Evolutionary conservation across 2,113 vertebrate genomes (phyloP), one percentile per base, ranked within the genome.

Genomic region (Eulemur macaco): DNA sequence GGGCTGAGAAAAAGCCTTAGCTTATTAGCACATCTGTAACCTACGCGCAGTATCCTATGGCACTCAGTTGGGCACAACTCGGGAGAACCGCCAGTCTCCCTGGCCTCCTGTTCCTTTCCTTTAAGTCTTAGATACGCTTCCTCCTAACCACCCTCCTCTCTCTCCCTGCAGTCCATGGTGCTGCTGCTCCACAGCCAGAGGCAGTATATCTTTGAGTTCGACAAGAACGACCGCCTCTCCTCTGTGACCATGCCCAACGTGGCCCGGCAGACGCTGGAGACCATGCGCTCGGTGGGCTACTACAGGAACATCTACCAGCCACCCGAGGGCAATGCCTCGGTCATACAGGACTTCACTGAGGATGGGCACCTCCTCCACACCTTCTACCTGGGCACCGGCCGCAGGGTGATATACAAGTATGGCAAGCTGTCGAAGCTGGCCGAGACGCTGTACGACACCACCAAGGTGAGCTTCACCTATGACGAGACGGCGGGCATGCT

Each of bases 231-330:
- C 96, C 99, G 99, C 0, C 98, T 99, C 7, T 99, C 99, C 4
- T 99, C 99, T 0, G 99, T 99, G 97, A 99, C 99, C 5, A 99
- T 99, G 99, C 99, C 99, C 97, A 99, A 99, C 0, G 99, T 99
- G 94, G 99, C 99, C 37, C 99, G 99, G 21, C 99, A 99, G 98
- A 99, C 99, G 0, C 97, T 99, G 82, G 99, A 99, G 98, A 99
- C 99, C 84, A 99, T 99, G 50, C 99, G 99, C 93, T 99, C 99
- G 8, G 98, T 99, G 31, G 99, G 99, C 52, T 99, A 99, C 98
- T 99, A 99, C 98, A 98, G 99, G 89, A 99, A 99, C 98, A 99
- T 99, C 96, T 99, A 99, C 98, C 98, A 98, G 42, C 99, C 99
- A 1, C 99, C 99, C 0, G 99, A 99, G 98, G 99, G 99, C 77